phyloP scores from a whole-genome alignment of 2,113 vertebrate species.

The Corydoras sp. region DNA sequence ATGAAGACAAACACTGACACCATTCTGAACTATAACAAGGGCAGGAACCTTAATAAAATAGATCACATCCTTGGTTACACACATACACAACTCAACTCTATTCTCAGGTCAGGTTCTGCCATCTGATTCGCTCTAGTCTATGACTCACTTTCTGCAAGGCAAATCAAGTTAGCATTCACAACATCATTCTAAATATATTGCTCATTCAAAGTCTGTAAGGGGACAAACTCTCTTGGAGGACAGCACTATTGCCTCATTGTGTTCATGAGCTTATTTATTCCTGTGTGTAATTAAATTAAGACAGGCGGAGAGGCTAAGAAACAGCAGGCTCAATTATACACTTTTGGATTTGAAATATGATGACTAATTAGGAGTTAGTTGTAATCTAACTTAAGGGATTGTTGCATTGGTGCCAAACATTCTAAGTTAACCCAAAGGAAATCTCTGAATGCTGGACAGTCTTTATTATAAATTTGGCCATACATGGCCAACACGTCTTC shows the following conservation, averaged over 20 bases:
- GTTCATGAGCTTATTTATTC: no score
- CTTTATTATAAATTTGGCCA: constrained; percentile 7
- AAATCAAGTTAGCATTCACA: no score
- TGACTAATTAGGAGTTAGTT: background rate
- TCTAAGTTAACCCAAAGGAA: background rate
- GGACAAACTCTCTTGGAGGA: no score
- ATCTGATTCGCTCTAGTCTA: no score
- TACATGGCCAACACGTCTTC: constrained; percentile 4
- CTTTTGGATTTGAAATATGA: no score
- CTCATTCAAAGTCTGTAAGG: no score
- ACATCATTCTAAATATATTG: no score
- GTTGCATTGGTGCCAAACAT: background rate
- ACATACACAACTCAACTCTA: background rate
- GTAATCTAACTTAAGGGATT: background rate
- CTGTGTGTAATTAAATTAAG: no score
- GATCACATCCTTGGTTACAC: background rate
- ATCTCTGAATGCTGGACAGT: background rate
- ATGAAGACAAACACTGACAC: background rate
- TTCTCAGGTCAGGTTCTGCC: background rate
- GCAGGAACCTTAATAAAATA: background rate
- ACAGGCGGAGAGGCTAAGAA: background rate
- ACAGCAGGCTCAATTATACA: background rate
- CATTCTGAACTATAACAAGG: background rate
- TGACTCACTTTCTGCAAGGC: no score
- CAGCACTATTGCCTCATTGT: no score